Percentiles rank a stretch among this genome's conserved stretches.
Conservation (phyloP, 1,140 invertebrate genomes). For the Zaprionus inermis region DNA sequence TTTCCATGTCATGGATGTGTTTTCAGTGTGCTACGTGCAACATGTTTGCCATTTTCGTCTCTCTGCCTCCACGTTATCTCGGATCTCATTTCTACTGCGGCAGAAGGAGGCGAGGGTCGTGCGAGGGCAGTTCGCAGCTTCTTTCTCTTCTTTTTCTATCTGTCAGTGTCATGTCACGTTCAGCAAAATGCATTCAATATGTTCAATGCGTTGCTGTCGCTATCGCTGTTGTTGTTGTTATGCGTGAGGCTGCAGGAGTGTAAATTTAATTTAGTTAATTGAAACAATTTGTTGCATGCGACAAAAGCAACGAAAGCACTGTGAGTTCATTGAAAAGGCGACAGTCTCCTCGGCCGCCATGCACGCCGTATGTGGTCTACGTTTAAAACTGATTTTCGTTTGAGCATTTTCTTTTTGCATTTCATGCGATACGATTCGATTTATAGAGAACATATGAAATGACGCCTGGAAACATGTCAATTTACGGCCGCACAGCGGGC, state of each 20-base stretch:
- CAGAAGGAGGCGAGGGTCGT: neutral
- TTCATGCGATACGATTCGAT: conserved; percentile 28
- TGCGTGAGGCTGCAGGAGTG: conserved; percentile 75
- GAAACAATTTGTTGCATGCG: conserved; percentile 83
- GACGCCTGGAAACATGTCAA: conserved; percentile 73
- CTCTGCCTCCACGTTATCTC: conserved; percentile 47
- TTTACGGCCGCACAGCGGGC: conserved; percentile 68
- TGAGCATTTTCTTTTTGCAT: conserved; percentile 74
- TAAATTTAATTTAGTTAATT: conserved; percentile 84
- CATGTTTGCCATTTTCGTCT: conserved; percentile 70
- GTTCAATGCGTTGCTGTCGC: conserved; percentile 48
- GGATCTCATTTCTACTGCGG: conserved; percentile 37
- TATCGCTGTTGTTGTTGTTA: conserved; percentile 33
- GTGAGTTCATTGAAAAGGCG: conserved; percentile 53
- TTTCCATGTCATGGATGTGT: conserved; percentile 61
- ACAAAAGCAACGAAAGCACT: conserved; percentile 55
- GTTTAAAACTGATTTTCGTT: conserved; percentile 77
- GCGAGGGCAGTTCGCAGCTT: conserved; percentile 18
- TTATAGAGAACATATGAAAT: conserved; percentile 28
- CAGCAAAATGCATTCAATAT: conserved; percentile 76
- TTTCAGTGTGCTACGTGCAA: conserved; percentile 48
- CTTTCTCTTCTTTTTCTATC: conserved; percentile 66
- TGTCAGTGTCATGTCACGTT: conserved; percentile 82
- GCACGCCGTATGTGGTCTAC: conserved; percentile 26
- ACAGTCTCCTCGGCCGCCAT: neutral